These are phyloP conservation scores for Urocolius indicus DNA, from an alignment of 2,113 vertebrate species.

Conservation along the genomic window DNA sequence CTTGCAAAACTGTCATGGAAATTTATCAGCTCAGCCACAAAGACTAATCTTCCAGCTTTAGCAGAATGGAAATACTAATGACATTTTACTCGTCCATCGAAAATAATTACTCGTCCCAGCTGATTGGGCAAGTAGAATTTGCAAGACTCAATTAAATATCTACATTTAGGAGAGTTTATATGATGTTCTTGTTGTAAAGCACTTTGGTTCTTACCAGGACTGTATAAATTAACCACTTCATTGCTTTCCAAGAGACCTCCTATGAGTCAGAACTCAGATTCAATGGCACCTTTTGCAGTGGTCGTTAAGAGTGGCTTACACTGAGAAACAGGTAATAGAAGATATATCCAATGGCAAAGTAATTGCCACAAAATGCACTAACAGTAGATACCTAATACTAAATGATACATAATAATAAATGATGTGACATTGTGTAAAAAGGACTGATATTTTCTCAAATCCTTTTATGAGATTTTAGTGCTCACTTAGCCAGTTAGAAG, in stretches of 20 bases:
- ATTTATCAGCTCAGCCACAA: constrained; percentile 45
- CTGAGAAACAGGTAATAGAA: background rate
- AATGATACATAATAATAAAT: background rate
- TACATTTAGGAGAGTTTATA: constrained; percentile 27
- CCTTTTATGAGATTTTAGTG: background rate
- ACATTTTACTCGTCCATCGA: constrained; percentile 64
- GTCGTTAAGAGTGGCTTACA: background rate
- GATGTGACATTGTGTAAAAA: background rate
- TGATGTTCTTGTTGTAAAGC: constrained; percentile 30
- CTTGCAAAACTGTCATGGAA: constrained; percentile 18
- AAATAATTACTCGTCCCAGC: constrained; percentile 64
- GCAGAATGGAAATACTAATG: constrained; percentile 55
- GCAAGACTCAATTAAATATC: constrained; percentile 58
- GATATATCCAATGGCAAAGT: background rate
- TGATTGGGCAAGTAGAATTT: constrained; percentile 63
- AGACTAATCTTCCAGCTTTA: constrained; percentile 59
- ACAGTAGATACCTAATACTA: background rate
- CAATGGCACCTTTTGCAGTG: background rate
- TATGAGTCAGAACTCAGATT: constrained; percentile 12
- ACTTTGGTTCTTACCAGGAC: constrained; percentile 16
- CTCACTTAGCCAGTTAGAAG: background rate
- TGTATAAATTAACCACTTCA: constrained; percentile 57
- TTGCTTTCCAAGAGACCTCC: background rate
- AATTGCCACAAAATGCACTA: background rate
- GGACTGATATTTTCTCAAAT: background rate